Evolutionary conservation across 2,888 invertebrate species (phyloP), one percentile per base, ranked within the genome.

Genomic region (Parnassius orleans): DNA sequence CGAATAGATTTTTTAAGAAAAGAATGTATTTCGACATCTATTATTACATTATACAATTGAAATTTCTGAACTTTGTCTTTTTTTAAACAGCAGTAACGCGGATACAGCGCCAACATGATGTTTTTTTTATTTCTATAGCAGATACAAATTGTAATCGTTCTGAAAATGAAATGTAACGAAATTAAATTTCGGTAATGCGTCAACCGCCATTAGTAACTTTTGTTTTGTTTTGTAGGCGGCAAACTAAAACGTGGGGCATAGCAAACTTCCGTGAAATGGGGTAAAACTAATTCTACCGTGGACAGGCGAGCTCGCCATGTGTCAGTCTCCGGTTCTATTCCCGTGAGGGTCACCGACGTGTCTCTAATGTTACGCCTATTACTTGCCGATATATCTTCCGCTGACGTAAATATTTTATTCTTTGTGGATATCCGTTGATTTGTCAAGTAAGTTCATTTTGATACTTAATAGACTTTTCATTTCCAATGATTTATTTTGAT

Each of bases 341-440:
- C 90, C 89, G 84, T 65, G 87, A 80, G 88, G 84, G 82, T 79
- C 77, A 76, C 76, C 73, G 72, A 69, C 66, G 70, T 72, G 75
- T 74, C 76, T 78, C 79, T 84, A 88, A 88, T 90, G 90, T 90
- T 84, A 90, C 89, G 90, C 86, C 83, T 90, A 85, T 91, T 90
- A 89, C 85, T 84, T 78, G 73, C 77, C 88, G 80, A 90, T 91
- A 90, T 86, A 87, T 90, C 89, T 87, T 85, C 78, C 64, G 77
- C 73, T 76, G 77, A 80, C 83, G 83, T 87, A 81, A 87, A 87
- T 87, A 88, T 86, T 88, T 86, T 84, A 81, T 83, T 84, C 83
- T 86, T 80, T 74, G 78, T 78, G 73, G 76, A 79, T 78, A 79
- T 76, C 71, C 81, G 78, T 77, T 72, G 81, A 80, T 85, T 81